Base-by-base conservation (phyloP, 2,113 vertebrate species). In the Ictalurus furcatus region DNA sequence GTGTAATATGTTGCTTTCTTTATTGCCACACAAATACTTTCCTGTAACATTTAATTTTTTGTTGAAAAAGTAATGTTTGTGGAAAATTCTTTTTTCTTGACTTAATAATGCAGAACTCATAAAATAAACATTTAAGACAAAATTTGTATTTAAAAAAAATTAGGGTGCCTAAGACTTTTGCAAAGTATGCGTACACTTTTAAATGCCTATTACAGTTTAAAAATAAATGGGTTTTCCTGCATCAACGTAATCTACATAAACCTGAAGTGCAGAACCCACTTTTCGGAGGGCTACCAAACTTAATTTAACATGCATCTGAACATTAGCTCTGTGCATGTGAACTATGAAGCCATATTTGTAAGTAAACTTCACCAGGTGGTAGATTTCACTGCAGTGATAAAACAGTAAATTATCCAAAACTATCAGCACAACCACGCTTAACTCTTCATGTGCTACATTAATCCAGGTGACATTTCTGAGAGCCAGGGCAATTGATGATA, bases 381-480 rank as follows among this genome's bases (percentile, higher is more conserved):
- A 30, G 78, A n/a, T 30, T 83, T 16, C 56, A 17, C 82, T 34
- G 37, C 23, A 78, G 74, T 61, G 8, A 52, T 12, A 48, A n/a
- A 52, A 52, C 4, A 44, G 28, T 52, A 28, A n/a, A 56, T 56
- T 79, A 54, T 78, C 21, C 40, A 40, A 74, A 76, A 13, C 19
- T 54, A 37, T 13, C 23, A 14, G n/a, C 59, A 44, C 74, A 65
- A 4, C 17, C 69, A 67, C 25, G 37, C 28, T 87, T 67, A 87
- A 56, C 21, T 56, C 16, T 54, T 67, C 40, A 87, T 58, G n/a
- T 58, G 44, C 12, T 63, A 34, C n/a, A 54, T 12, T 16, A n/a
- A 34, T 28, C n/a, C 76, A 87, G 28, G 40, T 67, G 86, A 78
- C 17, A 79, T 65, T 79, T 81, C 61, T 61, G 25, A 87, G n/a